Conservation (phyloP, 2,797 vertebrate species). For the Huso huso region DNA sequence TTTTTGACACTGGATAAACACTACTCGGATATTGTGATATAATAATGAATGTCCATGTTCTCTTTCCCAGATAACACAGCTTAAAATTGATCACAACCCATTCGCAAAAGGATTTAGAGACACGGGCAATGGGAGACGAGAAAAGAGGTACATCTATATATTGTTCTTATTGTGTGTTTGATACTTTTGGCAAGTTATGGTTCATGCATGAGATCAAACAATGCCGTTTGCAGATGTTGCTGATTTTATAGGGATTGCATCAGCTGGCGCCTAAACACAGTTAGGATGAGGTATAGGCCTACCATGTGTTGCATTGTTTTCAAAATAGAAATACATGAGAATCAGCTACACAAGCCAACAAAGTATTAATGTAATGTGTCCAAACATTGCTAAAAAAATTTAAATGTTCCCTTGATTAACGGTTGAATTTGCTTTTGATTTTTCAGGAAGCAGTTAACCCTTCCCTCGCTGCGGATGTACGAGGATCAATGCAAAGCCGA, state of each 20-base stretch:
- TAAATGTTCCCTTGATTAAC: neutral
- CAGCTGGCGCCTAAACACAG: neutral
- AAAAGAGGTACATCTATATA: constrained; percentile 74
- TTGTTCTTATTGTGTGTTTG: neutral
- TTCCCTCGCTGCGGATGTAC: constrained; percentile 88
- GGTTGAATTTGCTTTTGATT: constrained; percentile 14
- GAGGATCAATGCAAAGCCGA: constrained; percentile 90
- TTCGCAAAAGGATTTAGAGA: constrained; percentile 97
- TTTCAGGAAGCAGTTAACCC: constrained; percentile 84
- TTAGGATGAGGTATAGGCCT: neutral
- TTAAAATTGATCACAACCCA: constrained; percentile 96
- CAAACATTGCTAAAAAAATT: neutral
- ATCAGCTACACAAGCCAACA: too few relatives aligned
- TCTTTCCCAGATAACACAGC: constrained; percentile 79
- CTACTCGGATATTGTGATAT: neutral
- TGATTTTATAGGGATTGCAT: too few relatives aligned
- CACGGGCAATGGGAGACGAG: constrained; percentile 89
- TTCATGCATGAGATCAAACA: too few relatives aligned
- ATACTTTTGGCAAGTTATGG: too few relatives aligned
- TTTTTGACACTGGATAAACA: neutral
- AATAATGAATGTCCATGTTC: constrained; percentile 1
- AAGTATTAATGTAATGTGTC: too few relatives aligned
- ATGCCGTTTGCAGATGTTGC: too few relatives aligned
- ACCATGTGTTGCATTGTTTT: neutral
- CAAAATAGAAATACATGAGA: neutral